Base-by-base conservation (phyloP, 2,113 vertebrate species). In the Muscicapa adusta region DNA sequence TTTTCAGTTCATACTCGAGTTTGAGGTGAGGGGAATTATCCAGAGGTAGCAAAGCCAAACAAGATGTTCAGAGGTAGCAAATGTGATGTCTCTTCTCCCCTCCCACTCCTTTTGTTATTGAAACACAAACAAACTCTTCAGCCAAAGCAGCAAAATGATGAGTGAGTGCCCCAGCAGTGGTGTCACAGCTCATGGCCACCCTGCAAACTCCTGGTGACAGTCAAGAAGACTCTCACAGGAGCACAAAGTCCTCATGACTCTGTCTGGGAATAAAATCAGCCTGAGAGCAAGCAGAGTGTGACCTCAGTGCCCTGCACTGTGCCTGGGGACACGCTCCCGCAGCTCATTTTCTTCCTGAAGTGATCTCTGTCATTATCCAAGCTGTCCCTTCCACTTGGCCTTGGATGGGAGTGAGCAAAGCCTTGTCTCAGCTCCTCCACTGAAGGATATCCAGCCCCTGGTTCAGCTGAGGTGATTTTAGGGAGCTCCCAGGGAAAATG, bases 241-340 rank as follows among this genome's bases (percentile, higher is more conserved):
- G 28, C 67, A 56, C 58, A 48, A 65, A 71, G 1, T 45, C n/a
- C 36, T 83, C 12, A 1, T 29, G 61, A 42, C 23, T 67, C 47
- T 54, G 34, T 62, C 38, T 85, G 34, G 58, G 48, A 75, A 51
- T 31, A 29, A 42, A 77, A 82, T 12, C 34, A 71, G 34, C 62
- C 57, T 28, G 16, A 58, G 79, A 75, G n/a, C 48, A 33, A 26
- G 14, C 29, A 26, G 33, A 14, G 26, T 7, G 26, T 43, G 29
- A 14, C 51, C 74, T 12, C 29, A 18, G 26, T 18, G n/a, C 12
- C 8, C 51, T 8, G 47, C 0, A 0, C 3, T 18, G 6, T 60
- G 66, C 36, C 61, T 43, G 29, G 28, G 77, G 48, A 23, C n/a
- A 9, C 5, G 5, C 14, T 91, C 48, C 57, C 85, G 31, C 24